Percentiles rank a stretch among this genome's conserved stretches.
Conservation (phyloP, 1,140 invertebrate genomes). For the Caenorhabditis brenneri region DNA sequence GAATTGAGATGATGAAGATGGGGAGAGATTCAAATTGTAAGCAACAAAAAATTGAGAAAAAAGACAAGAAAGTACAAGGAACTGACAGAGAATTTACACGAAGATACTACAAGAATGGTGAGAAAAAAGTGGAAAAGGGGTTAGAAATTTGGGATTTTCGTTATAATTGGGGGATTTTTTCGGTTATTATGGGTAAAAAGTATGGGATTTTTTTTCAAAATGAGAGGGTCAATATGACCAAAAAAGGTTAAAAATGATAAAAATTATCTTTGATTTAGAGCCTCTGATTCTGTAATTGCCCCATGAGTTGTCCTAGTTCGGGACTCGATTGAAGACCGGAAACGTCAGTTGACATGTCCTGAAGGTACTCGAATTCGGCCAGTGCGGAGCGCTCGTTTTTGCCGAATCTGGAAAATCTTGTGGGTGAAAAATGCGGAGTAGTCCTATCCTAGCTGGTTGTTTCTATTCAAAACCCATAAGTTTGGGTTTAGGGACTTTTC, state of each 20-base stretch:
- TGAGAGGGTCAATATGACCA: background rate
- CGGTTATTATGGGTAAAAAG: background rate
- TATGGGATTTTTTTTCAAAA: background rate
- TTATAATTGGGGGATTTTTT: background rate
- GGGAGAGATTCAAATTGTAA: background rate
- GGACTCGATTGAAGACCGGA: constrained; percentile 36
- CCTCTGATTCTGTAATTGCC: background rate
- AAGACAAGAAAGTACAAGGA: background rate
- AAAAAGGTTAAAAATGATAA: background rate
- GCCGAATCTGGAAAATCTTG: constrained; percentile 35
- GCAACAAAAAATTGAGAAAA: background rate
- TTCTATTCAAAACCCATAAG: too few relatives aligned
- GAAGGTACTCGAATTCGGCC: constrained; percentile 37
- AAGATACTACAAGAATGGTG: background rate
- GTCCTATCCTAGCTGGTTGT: too few relatives aligned
- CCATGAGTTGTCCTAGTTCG: constrained; percentile 1
- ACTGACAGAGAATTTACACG: background rate
- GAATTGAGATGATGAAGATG: background rate
- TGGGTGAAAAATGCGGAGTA: background rate
- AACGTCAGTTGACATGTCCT: constrained; percentile 43
- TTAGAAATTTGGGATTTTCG: background rate
- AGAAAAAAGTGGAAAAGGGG: background rate
- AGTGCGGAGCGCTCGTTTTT: constrained; percentile 34
- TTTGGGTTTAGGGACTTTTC: too few relatives aligned
- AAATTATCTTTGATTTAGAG: background rate